Base-by-base conservation (phyloP, 2,888 invertebrate genomes). In the Pristionchus mayeri region DNA sequence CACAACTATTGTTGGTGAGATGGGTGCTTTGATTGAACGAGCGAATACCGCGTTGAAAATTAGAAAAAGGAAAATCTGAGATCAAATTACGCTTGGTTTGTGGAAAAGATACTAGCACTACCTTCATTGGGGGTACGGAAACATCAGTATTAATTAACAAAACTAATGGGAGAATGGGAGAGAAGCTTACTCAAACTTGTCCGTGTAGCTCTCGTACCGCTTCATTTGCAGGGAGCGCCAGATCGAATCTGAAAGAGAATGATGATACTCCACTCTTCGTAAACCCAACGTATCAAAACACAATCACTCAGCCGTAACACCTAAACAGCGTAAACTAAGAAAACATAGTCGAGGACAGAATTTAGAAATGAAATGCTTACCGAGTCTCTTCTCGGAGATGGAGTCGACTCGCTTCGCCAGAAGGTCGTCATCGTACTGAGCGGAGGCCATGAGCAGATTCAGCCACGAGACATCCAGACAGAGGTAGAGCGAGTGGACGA, bases 361-460 rank as follows among this genome's bases (percentile, higher is more conserved):
- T 9, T 44, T 6, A 44, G 7, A 44, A 6, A 6, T 2, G n/a
- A 71, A n/a, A 21, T 21, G 7, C 81, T 24, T 27, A 81, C 81
- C 18, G 16, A 81, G 63, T 44, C 81, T 40, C 81, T 81, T 81
- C 63, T 81, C 81, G 7, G 81, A 81, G 18, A 82, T 82, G 18
- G 48, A 21, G 2, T 82, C 81, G 21, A 50, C 34, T 21, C 48
- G 16, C 34, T 21, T 44, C 21, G 27, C n/a, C 27, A 82, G 48
- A 3, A 48, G 30, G 0, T 40, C n/a, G n/a, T n/a, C 30, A 27
- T 52, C 63, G 63, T 82, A 82, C 30, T 82, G 63, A 7, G 21
- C n/a, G n/a, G n/a, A n/a, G n/a, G n/a, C 24, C 44, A 82, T 63
- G 48, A 82, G 81, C 4, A 82, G 63, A 82, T 82, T 82, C 30